phyloP scores from a whole-genome alignment of 2,888 invertebrate genomes.

The Danaus chrysippus region DNA sequence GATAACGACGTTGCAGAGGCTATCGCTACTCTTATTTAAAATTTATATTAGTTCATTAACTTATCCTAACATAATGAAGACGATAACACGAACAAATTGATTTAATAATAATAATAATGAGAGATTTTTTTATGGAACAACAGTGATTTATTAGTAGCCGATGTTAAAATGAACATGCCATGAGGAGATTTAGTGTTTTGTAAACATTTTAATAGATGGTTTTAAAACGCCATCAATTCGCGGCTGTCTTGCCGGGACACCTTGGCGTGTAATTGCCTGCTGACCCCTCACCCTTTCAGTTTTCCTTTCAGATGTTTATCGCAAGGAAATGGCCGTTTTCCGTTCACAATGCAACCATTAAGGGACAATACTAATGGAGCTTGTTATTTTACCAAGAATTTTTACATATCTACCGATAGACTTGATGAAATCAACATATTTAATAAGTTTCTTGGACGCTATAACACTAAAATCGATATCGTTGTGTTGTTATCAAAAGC shows the following conservation, averaged over 20 bases:
- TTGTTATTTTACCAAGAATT: constrained; percentile 40
- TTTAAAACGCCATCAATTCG: constrained; percentile 53
- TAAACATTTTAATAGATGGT: constrained; percentile 46
- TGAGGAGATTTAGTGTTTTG: constrained; percentile 11
- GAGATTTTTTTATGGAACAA: not conserved
- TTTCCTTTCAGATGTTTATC: constrained; percentile 76
- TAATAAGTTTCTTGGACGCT: constrained; percentile 20
- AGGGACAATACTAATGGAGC: constrained; percentile 72
- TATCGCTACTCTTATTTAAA: not conserved
- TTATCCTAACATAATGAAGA: constrained; percentile 26
- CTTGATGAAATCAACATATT: constrained; percentile 16
- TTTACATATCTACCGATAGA: constrained; percentile 21
- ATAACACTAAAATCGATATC: constrained; percentile 17
- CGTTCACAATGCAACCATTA: constrained; percentile 75
- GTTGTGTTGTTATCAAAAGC: constrained; percentile 56
- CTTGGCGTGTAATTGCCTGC: constrained; percentile 62
- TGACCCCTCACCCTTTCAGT: constrained; percentile 71
- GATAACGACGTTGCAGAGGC: not conserved
- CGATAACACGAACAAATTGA: not conserved
- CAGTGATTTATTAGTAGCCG: not conserved
- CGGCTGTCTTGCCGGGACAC: constrained; percentile 40
- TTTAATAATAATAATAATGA: not conserved
- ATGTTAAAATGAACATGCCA: constrained; percentile 20
- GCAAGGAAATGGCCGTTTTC: constrained; percentile 78
- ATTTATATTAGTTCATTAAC: constrained; percentile 24